Percentiles rank a stretch among this genome's conserved stretches.
Evolutionary conservation across 2,797 vertebrate species (phyloP).

Genomic region (Sus cebifrons): DNA sequence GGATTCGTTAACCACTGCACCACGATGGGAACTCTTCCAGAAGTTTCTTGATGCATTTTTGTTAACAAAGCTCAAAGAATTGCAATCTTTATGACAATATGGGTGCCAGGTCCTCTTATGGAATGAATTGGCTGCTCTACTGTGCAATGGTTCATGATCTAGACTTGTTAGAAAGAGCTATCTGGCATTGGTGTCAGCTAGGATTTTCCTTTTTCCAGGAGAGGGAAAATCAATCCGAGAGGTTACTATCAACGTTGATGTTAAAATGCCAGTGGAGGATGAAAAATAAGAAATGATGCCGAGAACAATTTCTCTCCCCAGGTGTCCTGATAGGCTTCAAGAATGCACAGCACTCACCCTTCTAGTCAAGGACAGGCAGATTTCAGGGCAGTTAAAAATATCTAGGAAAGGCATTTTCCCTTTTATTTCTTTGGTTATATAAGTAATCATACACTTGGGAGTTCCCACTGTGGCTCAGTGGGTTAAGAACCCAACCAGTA

Average conservation of each 20-base stretch:
- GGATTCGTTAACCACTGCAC: too few relatives aligned
- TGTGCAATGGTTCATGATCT: neutral
- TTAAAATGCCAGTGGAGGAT: slow-evolving; percentile 69
- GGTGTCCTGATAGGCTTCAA: neutral
- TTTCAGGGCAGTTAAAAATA: slow-evolving; percentile 36
- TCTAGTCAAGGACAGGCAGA: slow-evolving; percentile 34
- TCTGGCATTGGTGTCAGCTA: neutral
- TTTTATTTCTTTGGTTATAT: neutral
- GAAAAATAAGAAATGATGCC: slow-evolving; percentile 50
- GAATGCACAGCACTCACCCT: slow-evolving; percentile 68
- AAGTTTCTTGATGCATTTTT: slow-evolving; percentile 7
- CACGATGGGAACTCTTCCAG: neutral
- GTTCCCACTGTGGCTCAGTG: too few relatives aligned
- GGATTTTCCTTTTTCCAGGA: slow-evolving; percentile 18
- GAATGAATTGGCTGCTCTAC: neutral
- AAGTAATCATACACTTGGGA: neutral
- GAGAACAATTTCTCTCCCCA: slow-evolving; percentile 60
- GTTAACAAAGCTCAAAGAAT: slow-evolving; percentile 29
- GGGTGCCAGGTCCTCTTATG: neutral
- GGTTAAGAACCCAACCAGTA: too few relatives aligned
- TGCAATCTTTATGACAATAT: neutral
- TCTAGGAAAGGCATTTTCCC: neutral
- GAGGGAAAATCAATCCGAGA: slow-evolving; percentile 74
- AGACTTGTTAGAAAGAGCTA: neutral
- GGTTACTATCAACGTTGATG: slow-evolving; percentile 56